Evolutionary conservation across 2,888 invertebrate species (phyloP), one percentile per base, ranked within the genome.

Genomic region (Trileptium ribeirensis): DNA sequence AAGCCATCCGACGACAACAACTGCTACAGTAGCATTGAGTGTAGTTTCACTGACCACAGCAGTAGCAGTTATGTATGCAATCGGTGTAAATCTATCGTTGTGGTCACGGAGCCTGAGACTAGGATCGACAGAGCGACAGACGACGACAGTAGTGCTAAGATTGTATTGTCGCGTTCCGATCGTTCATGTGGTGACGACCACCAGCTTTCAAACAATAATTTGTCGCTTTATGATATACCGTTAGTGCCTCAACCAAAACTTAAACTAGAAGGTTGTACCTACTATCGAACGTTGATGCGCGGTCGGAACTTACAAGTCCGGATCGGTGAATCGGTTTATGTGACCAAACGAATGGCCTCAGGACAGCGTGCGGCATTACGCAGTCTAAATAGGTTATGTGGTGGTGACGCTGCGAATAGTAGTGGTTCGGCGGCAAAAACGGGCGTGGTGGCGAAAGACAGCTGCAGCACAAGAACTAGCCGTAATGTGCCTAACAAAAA

Each of bases 221-320:
- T 75, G 74, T 86, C 83, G 0, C 79, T 82, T 0, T 82, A 83
- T 1, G 92, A 92, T 86, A 91, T 92, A 67, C 87, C 89, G 37
- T 87, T 91, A 84, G 87, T 88, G 15, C 90, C 90, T 24, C 90
- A 90, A 83, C 91, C 91, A 1, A 89, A 89, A 36, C 89, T 91
- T 84, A 90, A 89, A 3, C 88, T 89, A 75, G 88, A 89, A 84
- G 94, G 94, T 82, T 92, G 91, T 85, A 90, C 93, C 84, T 95
- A 95, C 90, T 97, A 94, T 89, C 92, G 96, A 84, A 95, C 97
- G 0, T 90, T 98, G 19, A 91, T 96, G 91, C 92, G 96, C 38
- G 88, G 82, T 33, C 83, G 89, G 67, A 93, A 94, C 84, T 90
- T 97, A 79, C 97, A 97, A 89, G 92, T 96, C 75, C 92, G 89